Conservation (phyloP, 2,113 vertebrate genomes). For the Neoarius graeffei region DNA sequence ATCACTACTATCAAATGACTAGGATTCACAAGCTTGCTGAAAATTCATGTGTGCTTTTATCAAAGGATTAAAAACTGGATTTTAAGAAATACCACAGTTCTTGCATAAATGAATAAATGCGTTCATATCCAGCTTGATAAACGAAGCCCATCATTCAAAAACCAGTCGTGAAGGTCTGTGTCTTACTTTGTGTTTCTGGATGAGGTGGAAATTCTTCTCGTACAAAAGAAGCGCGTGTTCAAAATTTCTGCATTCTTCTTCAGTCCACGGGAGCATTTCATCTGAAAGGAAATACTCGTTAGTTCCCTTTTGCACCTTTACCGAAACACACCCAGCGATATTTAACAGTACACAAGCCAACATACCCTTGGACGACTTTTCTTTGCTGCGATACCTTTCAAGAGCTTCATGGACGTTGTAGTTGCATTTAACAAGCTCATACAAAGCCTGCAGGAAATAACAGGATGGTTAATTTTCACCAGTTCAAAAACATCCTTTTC, state of each 20-base stretch:
- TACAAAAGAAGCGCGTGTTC: constrained; percentile 84
- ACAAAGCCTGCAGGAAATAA: constrained; percentile 73
- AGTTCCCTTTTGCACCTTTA: not conserved
- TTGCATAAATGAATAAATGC: not conserved
- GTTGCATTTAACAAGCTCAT: constrained; percentile 84
- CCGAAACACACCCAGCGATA: not conserved
- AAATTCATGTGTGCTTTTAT: not conserved
- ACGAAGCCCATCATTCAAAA: not conserved
- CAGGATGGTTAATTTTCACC: not conserved
- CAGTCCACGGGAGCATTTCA: constrained; percentile 84
- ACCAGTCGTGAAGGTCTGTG: not conserved
- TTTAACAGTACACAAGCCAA: not conserved
- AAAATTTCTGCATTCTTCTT: constrained; percentile 88
- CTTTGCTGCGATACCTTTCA: constrained; percentile 77
- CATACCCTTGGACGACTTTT: constrained; percentile 79
- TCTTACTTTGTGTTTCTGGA: constrained; percentile 88
- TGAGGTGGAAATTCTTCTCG: constrained; percentile 88
- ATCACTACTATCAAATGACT: not conserved
- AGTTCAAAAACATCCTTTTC: not conserved
- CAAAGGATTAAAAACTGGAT: not conserved
- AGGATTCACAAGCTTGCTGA: not conserved
- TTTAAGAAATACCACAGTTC: not conserved
- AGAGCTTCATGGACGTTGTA: constrained; percentile 80
- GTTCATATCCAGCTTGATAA: not conserved
- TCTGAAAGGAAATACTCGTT: constrained; percentile 58